Conservation (phyloP, 1,140 invertebrate species). For the Euura lappo region DNA sequence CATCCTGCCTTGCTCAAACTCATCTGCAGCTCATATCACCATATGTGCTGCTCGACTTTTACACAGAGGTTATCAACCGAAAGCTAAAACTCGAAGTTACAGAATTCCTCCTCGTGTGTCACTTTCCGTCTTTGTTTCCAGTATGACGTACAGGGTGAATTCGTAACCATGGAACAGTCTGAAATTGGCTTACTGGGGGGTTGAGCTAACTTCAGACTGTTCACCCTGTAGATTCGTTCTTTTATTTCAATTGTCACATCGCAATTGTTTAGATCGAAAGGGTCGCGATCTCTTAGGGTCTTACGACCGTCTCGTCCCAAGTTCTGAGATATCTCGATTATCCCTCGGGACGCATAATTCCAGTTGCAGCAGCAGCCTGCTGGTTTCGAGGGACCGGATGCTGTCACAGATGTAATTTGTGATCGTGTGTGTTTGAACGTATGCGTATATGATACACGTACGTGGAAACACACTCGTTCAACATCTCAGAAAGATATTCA, state of each 20-base stretch:
- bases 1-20: constrained; percentile 47
- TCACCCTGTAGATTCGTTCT: too few species aligned
- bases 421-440: constrained; percentile 23
- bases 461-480: neutral
- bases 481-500: neutral
- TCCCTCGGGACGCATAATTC: constrained; percentile 39
- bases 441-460: constrained; percentile 13
- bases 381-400: constrained; percentile 38
- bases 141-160: too few species aligned
- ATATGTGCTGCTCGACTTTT: constrained; percentile 27
- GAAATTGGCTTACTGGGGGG: too few species aligned
- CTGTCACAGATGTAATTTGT: constrained; percentile 41
- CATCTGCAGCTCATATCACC: constrained; percentile 42
- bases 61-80: constrained; percentile 11
- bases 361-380: constrained; percentile 20
- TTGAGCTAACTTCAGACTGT: too few species aligned
- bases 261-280: neutral
- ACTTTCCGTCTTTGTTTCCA: too few species aligned
- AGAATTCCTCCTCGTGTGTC: too few species aligned
- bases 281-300: neutral
- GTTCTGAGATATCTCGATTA: constrained; percentile 39
- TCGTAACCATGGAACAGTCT: too few species aligned
- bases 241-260: too few species aligned
- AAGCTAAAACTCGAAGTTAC: neutral
- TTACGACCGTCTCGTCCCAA: neutral